These are phyloP conservation scores for Lagria hirta DNA, from an alignment of 2,888 invertebrate genomes.

Conservation along the genomic window DNA sequence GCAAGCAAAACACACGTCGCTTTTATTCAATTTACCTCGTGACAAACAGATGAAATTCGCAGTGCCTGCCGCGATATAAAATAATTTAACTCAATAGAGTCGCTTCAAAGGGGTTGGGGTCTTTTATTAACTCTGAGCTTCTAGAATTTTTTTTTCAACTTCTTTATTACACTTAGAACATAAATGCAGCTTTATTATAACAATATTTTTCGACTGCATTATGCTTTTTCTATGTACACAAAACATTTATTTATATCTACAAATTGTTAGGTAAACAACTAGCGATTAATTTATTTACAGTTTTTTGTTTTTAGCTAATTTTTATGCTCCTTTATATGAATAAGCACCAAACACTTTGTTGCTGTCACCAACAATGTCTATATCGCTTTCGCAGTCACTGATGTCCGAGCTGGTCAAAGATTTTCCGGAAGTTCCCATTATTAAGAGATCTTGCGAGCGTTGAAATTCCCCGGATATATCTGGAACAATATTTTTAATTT, in stretches of 20 bases:
- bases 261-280: not conserved
- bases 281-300: not conserved
- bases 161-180: too few species aligned
- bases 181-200: too few species aligned
- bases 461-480: slow-evolving; percentile 11
- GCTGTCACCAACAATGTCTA: slow-evolving; percentile 62
- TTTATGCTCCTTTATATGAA: slow-evolving; percentile 37
- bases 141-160: too few species aligned
- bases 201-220: too few species aligned
- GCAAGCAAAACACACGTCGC: too few species aligned
- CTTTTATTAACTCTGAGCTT: too few species aligned
- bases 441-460: slow-evolving; percentile 6
- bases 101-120: too few species aligned
- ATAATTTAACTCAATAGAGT: too few species aligned
- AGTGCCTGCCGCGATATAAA: too few species aligned
- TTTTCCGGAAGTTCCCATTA: slow-evolving; percentile 21
- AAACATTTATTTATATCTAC: not conserved
- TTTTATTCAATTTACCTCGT: too few species aligned
- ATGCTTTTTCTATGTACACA: not conserved
- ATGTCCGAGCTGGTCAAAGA: slow-evolving; percentile 48
- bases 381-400: slow-evolving; percentile 64
- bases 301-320: not conserved
- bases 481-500: slow-evolving; percentile 6
- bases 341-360: slow-evolving; percentile 37
- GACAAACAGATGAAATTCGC: too few species aligned